Evolutionary conservation across 92 coral and sea anemone genomes (phyloP), one percentile per base, ranked within the genome.

Genomic region (Chrysogorgia sp.): DNA sequence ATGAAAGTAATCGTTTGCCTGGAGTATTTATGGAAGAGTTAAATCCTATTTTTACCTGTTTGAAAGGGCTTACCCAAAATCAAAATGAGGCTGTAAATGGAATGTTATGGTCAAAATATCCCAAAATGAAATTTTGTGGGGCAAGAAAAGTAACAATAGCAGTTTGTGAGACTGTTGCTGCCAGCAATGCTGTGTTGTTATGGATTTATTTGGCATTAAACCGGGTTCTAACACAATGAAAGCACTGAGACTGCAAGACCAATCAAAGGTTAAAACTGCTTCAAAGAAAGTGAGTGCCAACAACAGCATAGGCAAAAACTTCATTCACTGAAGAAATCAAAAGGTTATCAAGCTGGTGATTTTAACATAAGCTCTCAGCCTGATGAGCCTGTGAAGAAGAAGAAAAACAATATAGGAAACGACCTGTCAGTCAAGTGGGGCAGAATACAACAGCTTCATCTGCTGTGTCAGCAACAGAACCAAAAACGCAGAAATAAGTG

Each of bases 111-210:
- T n/a, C n/a, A n/a, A n/a, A n/a, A n/a, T n/a, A n/a, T n/a, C n/a
- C n/a, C n/a, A n/a, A n/a, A n/a, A n/a, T n/a, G n/a, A n/a, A n/a
- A n/a, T n/a, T n/a, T n/a, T n/a, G n/a, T n/a, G 83, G 91, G 8
- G 71, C 65, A n/a, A 75, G 87, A 41, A 78, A 65, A 35, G 87
- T 86, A 20, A 30, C 31, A 41, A 80, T 83, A 58, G 88, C 90
- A 29, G 88, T 67, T 24, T 83, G 87, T 47, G 82, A 83, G 64
- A 78, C 91, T 30, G 81, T 87, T 77, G 77, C 85, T 61, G 91
- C 82, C 26, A 83, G 85, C 80, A 83, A 83, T 40, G 88, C 84
- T 47, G 77, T 71, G 13, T 43, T 83, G 58, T 85, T 28, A 71
- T 84, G 81, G 58, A 61, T 6, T 20, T 19, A 10, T 87, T 81